Evolutionary conservation across 2,113 vertebrate species (phyloP), one percentile per base, ranked within the genome.

Genomic region (Ptilonorhynchus violaceus): DNA sequence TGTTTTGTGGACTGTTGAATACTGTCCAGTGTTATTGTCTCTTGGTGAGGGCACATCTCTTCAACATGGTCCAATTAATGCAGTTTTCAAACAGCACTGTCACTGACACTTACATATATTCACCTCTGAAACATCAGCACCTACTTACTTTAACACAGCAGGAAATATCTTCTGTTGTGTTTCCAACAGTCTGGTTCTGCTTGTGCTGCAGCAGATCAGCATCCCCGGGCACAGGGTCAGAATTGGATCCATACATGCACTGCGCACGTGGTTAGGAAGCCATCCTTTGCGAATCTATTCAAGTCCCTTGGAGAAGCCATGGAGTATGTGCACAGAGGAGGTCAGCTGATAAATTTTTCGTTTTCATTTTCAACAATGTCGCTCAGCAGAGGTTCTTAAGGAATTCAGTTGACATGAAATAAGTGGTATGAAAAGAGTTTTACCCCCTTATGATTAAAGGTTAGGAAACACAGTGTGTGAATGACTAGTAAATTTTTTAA

Each of bases 161-260:
- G 17, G 16, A 86, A 60, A 13, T 52, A 19, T 31, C 21, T 85
- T 85, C 79, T 56, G 22, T 28, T 24, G 12, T 22, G 9, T 56
- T 83, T 83, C 53, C 46, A 56, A 7, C 30, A 30, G 18, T 60
- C 44, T 41, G 41, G 19, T 83, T 83, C 70, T 83, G 46, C 41
- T 75, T 76, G 69, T 64, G 24, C 30, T 90, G 23, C 35, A 44
- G 42, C 33, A 64, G 21, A 35, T 47, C 23, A 41, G 55, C 47
- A 42, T 33, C 12, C 14, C 27, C 27, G 37, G 16, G 44, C 37
- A 17, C 3, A n/a, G 33, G 13, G 25, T 42, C 49, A 60, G 60
- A 56, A 76, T 0, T 13, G 21, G 35, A 50, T 47, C 35, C 3
- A 0, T 7, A 13, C 19, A 21, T 35, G 39, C 1, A 0, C 59